Evolutionary conservation across 2,888 invertebrate genomes (phyloP).

Genomic region (Pterostichus niger): DNA sequence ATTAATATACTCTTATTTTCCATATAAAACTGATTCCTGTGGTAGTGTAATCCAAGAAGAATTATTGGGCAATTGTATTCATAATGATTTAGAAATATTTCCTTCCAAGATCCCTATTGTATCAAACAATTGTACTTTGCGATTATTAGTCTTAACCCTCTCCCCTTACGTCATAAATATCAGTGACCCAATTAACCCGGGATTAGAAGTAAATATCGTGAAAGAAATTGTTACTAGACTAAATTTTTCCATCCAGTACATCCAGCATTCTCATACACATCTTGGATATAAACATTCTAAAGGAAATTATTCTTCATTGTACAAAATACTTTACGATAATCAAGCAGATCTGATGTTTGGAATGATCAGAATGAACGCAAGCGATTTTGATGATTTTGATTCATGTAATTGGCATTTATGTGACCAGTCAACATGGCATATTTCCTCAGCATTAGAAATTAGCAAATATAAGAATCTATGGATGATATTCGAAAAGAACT

Average conservation of each 20-base stretch:
- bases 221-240: conserved; percentile 67
- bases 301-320: conserved; percentile 78
- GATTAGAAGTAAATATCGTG: conserved; percentile 69
- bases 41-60: conserved; percentile 5
- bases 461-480: conserved; percentile 79
- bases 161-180: conserved; percentile 69
- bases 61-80: conserved; percentile 43
- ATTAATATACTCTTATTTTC: conserved; percentile 59
- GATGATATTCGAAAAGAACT: conserved; percentile 77
- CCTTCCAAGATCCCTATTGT: conserved; percentile 43
- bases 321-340: conserved; percentile 76
- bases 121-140: conserved; percentile 68
- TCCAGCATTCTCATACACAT: conserved; percentile 59
- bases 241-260: conserved; percentile 68
- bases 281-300: conserved; percentile 77
- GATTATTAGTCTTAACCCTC: conserved; percentile 64
- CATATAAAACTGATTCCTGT: conserved; percentile 53
- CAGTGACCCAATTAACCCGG: conserved; percentile 67
- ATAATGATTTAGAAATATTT: conserved; percentile 36
- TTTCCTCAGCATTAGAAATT: conserved; percentile 77
- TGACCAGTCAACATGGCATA: conserved; percentile 81
- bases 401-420: conserved; percentile 78
- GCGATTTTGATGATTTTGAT: conserved; percentile 80
- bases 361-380: conserved; percentile 81
- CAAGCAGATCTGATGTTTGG: conserved; percentile 79